phyloP scores from a whole-genome alignment of 2,797 vertebrate species.

The Margarornis squamiger region DNA sequence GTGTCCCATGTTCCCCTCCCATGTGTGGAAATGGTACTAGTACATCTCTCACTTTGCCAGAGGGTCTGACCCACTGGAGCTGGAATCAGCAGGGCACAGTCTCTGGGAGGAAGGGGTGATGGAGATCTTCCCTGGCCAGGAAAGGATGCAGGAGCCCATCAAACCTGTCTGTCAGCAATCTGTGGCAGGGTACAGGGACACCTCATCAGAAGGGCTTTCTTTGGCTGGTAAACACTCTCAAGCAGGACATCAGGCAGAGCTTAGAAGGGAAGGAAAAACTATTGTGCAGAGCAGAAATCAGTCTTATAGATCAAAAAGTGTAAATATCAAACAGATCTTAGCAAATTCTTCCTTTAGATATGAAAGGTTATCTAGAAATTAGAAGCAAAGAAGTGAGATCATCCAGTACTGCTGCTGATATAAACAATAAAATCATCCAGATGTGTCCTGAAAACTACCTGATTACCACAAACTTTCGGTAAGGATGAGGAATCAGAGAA shows the following conservation, averaged over 20 bases:
- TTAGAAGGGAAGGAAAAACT: not conserved
- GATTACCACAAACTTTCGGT: not conserved
- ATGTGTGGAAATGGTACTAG: accelerated
- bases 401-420: not conserved
- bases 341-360: not conserved
- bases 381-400: not conserved
- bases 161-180: not conserved
- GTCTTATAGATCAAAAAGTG: not conserved
- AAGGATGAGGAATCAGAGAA: not conserved
- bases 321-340: not conserved
- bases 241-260: not conserved
- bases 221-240: not conserved
- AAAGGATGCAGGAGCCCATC: not conserved
- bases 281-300: not conserved
- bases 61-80: too few relatives aligned
- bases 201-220: not conserved
- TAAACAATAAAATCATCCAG: not conserved
- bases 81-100: not conserved
- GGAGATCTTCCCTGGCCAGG: not conserved
- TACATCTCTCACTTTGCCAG: not conserved
- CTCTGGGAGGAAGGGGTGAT: not conserved
- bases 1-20: accelerated
- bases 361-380: not conserved
- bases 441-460: not conserved
- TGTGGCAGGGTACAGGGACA: not conserved